Base-by-base conservation (phyloP, 2,113 vertebrate species). In the Pachyramphus minor region DNA sequence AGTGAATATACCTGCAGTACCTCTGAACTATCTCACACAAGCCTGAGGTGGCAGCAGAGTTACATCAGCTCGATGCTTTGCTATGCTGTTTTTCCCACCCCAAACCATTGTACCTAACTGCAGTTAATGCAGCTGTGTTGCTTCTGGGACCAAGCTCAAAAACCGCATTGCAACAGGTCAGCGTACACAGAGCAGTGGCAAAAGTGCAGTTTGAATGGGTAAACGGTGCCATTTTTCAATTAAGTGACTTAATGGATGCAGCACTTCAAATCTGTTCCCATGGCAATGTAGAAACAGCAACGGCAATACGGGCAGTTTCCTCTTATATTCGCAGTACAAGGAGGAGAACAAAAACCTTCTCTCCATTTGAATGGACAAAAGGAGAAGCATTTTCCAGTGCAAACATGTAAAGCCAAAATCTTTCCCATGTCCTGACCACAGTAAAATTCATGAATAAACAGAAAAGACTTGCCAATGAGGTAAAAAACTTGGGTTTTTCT, bases 371-470 rank as follows among this genome's bases (percentile, higher is more conserved):
- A 95, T 96, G 93, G 95, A 95, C 92, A 96, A 96, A 97, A 88
- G 93, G 60, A 94, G 88, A 68, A 82, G 58, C 69, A 66, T 94
- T 96, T 94, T 95, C 94, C 93, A 96, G 93, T 45, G 92, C 92
- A 96, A 96, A 97, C 95, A 96, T 84, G 80, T 90, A 97, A 94
- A 96, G 89, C 64, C 76, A 87, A 93, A 96, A 86, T 94, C 90
- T 94, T 96, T 96, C 93, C 95, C 95, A 93, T 96, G 88, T 96
- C 96, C 92, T 90, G 69, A 89, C 90, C 93, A 94, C 86, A 94
- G 96, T 56, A 95, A 96, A 96, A 97, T 95, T 96, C 79, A 94
- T 96, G 90, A 96, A 95, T 95, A 96, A 96, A 95, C 88, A 96
- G 90, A 97, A 93, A 95, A 81, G 90, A 63, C 90, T 93, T 89